Base-by-base conservation (phyloP, 2,797 vertebrate species). In the Brachyrhaphis roseni region DNA sequence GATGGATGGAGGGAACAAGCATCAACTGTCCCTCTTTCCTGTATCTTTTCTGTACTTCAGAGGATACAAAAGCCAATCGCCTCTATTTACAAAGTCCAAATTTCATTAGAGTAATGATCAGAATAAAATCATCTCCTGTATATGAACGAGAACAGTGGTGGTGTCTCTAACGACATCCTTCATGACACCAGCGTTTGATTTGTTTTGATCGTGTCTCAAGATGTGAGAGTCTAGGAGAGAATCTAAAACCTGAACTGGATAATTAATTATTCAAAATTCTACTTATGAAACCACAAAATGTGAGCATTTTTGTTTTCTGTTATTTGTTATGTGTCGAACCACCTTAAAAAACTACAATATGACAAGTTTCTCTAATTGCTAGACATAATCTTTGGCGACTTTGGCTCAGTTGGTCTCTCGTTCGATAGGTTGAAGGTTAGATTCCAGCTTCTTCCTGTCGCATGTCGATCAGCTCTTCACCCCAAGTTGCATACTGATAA, bases 1-100 rank as follows among this genome's bases (percentile, higher is more conserved):
- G 86, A 81, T 78, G 12, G 12, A 92, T 81, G 78, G 84, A 87
- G 88, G 77, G 74, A 83, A 76, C 62, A 16, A 78, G 74, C 45
- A 78, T 83, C 84, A 90, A 86, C 71, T 55, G 71, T 46, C 36
- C n/a, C 62, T 84, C 78, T 34, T 71, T 55, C 71, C 31, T 43
- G 51, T 51, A 34, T 77, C 82, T 80, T 75, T 75, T 78, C 78
- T 86, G 72, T 83, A 83, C 73, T n/a, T 70, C 10, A 41, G 39
- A 26, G 11, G 39, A 70, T 70, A 43, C 2, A 45, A 16, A 16
- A 71, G 23, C 39, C 23, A 70, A 1, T 3, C 0, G 11, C 1
- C 12, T 39, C 36, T 28, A 5, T 70, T 43, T 43, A n/a, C 66
- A 68, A 41, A 71, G 39, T n/a, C 26, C 26, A n/a, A 2, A 4